Percentiles rank a stretch among this genome's conserved stretches.
phyloP scores from a whole-genome alignment of 2,888 invertebrate species.

The Bellardia bayeri region DNA sequence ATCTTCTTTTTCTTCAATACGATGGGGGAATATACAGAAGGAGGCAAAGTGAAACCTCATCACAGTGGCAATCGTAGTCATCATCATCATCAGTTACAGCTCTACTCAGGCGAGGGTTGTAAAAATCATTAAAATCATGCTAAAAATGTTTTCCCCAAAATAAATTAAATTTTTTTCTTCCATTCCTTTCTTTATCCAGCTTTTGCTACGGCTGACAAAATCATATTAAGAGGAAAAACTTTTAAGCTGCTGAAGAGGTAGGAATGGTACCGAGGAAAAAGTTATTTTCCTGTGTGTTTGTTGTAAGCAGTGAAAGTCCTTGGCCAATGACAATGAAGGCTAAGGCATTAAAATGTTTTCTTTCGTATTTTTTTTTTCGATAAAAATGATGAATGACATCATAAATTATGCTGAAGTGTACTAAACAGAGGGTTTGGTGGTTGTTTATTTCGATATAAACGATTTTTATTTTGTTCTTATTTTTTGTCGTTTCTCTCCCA shows the following conservation, averaged over 20 bases:
- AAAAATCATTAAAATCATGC: conserved; percentile 81
- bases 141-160: conserved; percentile 62
- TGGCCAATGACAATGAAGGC: conserved; percentile 82
- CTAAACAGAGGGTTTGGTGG: conserved; percentile 83
- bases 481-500: conserved; percentile 38
- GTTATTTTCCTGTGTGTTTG: conserved; percentile 45
- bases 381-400: conserved; percentile 85
- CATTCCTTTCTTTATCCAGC: conserved; percentile 34
- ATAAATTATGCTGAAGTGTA: conserved; percentile 84
- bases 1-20: background rate
- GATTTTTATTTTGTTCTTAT: conserved; percentile 77
- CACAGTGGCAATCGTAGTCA: conserved; percentile 71
- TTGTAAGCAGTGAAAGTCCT: conserved; percentile 79
- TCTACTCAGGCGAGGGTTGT: conserved; percentile 77
- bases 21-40: background rate
- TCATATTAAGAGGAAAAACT: conserved; percentile 63
- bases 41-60: conserved; percentile 34
- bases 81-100: conserved; percentile 78
- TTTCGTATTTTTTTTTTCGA: conserved; percentile 81
- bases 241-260: conserved; percentile 56
- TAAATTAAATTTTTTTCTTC: conserved; percentile 63
- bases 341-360: conserved; percentile 83
- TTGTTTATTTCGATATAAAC: conserved; percentile 84
- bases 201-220: conserved; percentile 68
- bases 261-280: background rate